These are phyloP conservation scores for Bilobella aurantiaca DNA, from an alignment of 1,140 invertebrate genomes.

Conservation along the genomic window DNA sequence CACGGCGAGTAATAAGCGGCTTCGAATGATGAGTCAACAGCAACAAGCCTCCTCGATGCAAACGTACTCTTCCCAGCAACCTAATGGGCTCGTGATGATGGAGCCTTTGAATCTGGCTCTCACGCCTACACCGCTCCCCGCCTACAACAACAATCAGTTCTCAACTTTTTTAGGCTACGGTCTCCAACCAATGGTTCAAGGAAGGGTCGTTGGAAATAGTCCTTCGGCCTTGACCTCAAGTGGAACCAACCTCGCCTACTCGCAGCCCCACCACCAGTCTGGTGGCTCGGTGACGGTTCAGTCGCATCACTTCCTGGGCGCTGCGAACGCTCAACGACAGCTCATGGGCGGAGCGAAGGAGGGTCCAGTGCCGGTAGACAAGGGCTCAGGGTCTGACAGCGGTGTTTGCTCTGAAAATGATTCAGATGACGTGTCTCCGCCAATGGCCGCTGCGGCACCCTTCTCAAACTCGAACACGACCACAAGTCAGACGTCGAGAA, in stretches of 20 bases:
- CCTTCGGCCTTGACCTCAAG: too few species aligned
- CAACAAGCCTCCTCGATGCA: not conserved
- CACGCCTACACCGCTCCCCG: not conserved
- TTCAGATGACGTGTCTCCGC: slow-evolving; percentile 10
- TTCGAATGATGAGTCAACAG: slow-evolving; percentile 17
- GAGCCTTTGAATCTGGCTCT: slow-evolving; percentile 16
- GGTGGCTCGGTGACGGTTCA: not conserved
- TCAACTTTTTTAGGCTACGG: slow-evolving; percentile 10
- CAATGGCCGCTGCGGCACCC: not conserved
- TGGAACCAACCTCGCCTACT: not conserved
- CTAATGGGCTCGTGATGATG: not conserved
- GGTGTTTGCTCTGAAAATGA: slow-evolving; percentile 23
- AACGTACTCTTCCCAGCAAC: not conserved
- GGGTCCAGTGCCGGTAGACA: slow-evolving; percentile 12
- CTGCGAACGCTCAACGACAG: not conserved
- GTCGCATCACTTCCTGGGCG: not conserved
- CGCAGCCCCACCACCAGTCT: not conserved
- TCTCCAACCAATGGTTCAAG: too few species aligned
- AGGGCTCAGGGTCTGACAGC: slow-evolving; percentile 14
- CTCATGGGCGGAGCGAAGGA: not conserved
- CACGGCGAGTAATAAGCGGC: slow-evolving; percentile 10
- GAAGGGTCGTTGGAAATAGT: not conserved
- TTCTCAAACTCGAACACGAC: too few species aligned
- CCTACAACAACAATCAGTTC: slow-evolving; percentile 3
- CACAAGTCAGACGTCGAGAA: too few species aligned